phyloP scores from a whole-genome alignment of 1,140 invertebrate genomes.

The Tetranychus cinnabarinus region DNA sequence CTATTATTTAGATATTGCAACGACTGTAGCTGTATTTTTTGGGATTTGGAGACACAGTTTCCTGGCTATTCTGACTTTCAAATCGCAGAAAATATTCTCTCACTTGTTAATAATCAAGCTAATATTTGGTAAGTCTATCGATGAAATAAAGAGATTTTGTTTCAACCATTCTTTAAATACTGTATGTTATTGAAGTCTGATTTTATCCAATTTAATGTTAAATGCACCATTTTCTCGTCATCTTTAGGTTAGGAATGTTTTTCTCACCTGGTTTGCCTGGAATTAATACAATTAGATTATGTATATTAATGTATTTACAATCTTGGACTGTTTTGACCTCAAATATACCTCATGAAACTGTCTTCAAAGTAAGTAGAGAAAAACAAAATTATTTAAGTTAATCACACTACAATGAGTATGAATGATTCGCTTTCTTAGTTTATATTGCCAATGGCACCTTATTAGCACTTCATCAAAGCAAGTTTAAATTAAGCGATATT shows the following conservation, averaged over 20 bases:
- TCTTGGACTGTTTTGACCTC: slow-evolving; percentile 84
- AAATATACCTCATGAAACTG: slow-evolving; percentile 85
- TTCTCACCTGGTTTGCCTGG: slow-evolving; percentile 76
- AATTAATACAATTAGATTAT: slow-evolving; percentile 70
- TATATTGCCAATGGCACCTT: too few species aligned
- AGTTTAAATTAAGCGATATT: too few species aligned
- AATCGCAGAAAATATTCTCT: slow-evolving; percentile 90
- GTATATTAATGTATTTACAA: slow-evolving; percentile 74
- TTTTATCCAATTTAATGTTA: not conserved
- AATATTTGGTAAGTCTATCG: slow-evolving; percentile 50
- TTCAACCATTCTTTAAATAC: too few species aligned
- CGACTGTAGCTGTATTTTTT: slow-evolving; percentile 43
- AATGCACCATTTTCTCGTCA: not conserved
- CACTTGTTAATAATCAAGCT: slow-evolving; percentile 87
- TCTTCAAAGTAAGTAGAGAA: slow-evolving; percentile 31
- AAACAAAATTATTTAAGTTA: too few species aligned
- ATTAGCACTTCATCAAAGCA: too few species aligned
- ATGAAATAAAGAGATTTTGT: too few species aligned
- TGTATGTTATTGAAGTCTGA: too few species aligned
- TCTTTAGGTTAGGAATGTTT: slow-evolving; percentile 41
- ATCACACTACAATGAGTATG: too few species aligned
- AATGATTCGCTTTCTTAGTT: too few species aligned
- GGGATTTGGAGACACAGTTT: slow-evolving; percentile 87
- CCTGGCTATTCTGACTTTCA: slow-evolving; percentile 94
- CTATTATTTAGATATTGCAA: slow-evolving; percentile 14